phyloP scores from a whole-genome alignment of 1,140 invertebrate species.

The Drosophila baimaii region DNA sequence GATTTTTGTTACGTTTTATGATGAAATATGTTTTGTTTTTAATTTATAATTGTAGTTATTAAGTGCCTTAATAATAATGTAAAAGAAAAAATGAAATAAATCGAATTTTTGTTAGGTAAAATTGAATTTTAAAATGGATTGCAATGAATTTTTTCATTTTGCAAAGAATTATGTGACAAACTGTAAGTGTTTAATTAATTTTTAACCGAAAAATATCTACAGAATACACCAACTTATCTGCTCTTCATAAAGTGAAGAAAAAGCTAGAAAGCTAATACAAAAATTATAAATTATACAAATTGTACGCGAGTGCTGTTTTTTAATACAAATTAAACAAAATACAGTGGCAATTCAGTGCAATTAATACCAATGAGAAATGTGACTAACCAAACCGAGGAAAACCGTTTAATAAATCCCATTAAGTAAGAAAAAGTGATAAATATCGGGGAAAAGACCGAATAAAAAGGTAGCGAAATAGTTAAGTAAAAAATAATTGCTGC shows the following conservation, averaged over 20 bases:
- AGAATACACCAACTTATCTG: conserved; percentile 27
- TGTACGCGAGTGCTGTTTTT: conserved; percentile 26
- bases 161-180: too few relatives aligned
- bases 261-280: conserved; percentile 38
- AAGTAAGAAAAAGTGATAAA: conserved; percentile 31
- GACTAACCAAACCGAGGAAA: conserved; percentile 60
- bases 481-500: conserved; percentile 50
- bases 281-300: conserved; percentile 1
- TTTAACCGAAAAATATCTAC: conserved; percentile 5
- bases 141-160: too few relatives aligned
- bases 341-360: conserved; percentile 63
- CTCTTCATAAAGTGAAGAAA: conserved; percentile 24
- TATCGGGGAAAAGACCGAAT: conserved; percentile 23
- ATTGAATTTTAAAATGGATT: too few relatives aligned
- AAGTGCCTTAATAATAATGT: too few relatives aligned
- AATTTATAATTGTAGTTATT: too few relatives aligned
- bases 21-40: too few relatives aligned
- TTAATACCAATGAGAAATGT: conserved; percentile 74
- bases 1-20: too few relatives aligned
- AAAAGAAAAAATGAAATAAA: too few relatives aligned
- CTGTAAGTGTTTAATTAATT: background rate
- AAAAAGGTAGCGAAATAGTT: conserved; percentile 36
- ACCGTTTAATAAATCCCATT: conserved; percentile 28
- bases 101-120: too few relatives aligned
- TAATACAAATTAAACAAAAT: conserved; percentile 30